Base-by-base conservation (phyloP, 1,140 invertebrate genomes). In the Leptopilina clavipes region DNA sequence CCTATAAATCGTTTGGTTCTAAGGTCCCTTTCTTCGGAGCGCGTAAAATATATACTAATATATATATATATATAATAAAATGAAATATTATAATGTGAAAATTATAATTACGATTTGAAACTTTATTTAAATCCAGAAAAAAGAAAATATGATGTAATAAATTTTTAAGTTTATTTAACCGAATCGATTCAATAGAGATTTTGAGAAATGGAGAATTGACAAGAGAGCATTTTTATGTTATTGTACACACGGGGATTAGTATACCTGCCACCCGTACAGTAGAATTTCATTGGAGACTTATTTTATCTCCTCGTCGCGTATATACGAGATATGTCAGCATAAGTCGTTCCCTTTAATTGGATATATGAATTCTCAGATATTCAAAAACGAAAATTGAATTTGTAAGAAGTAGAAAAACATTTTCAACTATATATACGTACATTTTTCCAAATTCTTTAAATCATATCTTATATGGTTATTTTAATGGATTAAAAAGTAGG, bases 341-440 rank as follows among this genome's bases (percentile, higher is more conserved):
- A 82, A 82, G 79, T 78, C 78, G 81, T 79, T 78, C 76, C 77
- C 78, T 72, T 81, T 83, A 83, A 81, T 83, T 79, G 76, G 74
- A 72, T 78, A 65, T 52, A 52, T 52, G 48, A 17, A 52, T 31
- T 65, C 59, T 65, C 7, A 65, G 56, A 59, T 22, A 31, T 31
- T 31, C 25, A 31, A 31, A 65, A 12, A 22, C n/a, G n/a, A n/a
- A n/a, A 31, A 31, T 31, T 65, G 22, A 65, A 37, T 25, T 14
- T 31, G 22, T 14, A 31, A 14, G 59, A 11, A 14, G 3, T 31
- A 65, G 25, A 22, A 65, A 65, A 65, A 65, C 31, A 65, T 65
- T 65, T 65, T 65, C 1, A 8, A 10, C 10, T 25, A 65, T n/a
- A n/a, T n/a, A n/a, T n/a, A n/a, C n/a, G n/a, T n/a, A 31, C 25